Conservation (phyloP, 2,797 vertebrate genomes). For the Danio kyathit region DNA sequence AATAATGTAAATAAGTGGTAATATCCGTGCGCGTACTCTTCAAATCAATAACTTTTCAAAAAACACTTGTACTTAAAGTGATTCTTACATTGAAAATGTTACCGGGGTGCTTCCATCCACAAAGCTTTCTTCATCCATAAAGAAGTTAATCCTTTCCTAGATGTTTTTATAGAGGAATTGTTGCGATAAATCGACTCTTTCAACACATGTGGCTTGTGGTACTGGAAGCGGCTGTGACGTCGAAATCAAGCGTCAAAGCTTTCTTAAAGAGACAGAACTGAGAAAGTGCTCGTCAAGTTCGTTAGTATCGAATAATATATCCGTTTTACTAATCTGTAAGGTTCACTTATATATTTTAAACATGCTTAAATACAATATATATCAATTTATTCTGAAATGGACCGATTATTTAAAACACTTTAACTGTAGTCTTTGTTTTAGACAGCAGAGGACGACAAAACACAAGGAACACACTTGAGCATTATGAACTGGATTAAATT, state of each 20-base stretch:
- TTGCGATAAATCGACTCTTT: not conserved
- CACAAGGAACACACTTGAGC: not conserved
- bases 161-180: not conserved
- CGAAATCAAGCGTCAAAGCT: constrained; percentile 24
- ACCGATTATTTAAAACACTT: not conserved
- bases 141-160: not conserved
- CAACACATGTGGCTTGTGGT: constrained; percentile 8
- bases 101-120: not conserved
- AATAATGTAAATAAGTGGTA: not conserved
- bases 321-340: not conserved
- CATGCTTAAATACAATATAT: not conserved
- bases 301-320: not conserved
- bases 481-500: not conserved
- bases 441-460: constrained; percentile 49
- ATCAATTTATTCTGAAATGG: not conserved
- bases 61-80: not conserved
- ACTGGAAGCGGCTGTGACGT: constrained; percentile 31
- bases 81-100: not conserved
- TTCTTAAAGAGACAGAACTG: constrained; percentile 33
- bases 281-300: no score
- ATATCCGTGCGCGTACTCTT: not conserved
- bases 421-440: not conserved
- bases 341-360: no score
- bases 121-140: not conserved
- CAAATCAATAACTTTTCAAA: not conserved